phyloP scores from a whole-genome alignment of 2,797 vertebrate genomes.

The Alfaro cultratus region DNA sequence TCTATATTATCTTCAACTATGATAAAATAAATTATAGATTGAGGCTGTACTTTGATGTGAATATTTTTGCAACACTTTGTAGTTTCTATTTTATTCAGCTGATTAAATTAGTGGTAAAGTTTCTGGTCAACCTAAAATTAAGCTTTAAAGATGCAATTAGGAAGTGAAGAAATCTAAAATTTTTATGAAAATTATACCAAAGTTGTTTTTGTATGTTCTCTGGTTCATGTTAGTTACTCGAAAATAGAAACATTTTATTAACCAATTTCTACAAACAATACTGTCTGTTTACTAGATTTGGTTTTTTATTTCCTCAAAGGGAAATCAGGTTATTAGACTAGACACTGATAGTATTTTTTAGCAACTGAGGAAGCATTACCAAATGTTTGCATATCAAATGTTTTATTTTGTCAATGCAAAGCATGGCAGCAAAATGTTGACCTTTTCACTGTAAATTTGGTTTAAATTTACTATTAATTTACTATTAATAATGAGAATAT shows the following conservation, averaged over 20 bases:
- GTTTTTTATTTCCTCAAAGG: neutral
- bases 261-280: neutral
- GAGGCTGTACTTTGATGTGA: neutral
- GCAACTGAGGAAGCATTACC: neutral
- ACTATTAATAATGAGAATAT: neutral
- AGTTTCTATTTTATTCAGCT: neutral
- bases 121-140: neutral
- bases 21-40: neutral
- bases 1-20: neutral
- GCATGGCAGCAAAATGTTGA: neutral
- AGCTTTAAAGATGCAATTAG: neutral
- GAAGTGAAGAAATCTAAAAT: neutral
- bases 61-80: neutral
- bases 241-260: neutral
- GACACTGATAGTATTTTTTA: neutral
- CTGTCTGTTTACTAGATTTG: neutral
- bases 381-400: neutral
- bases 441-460: neutral
- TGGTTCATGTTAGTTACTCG: neutral
- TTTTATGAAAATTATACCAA: neutral
- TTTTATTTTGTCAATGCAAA: neutral
- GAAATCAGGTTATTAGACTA: neutral
- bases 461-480: neutral
- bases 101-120: neutral
- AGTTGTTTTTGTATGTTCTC: neutral